Evolutionary conservation across 2,797 vertebrate species (phyloP), one percentile per base, ranked within the genome.

Genomic region (Erpetoichthys calabaricus): DNA sequence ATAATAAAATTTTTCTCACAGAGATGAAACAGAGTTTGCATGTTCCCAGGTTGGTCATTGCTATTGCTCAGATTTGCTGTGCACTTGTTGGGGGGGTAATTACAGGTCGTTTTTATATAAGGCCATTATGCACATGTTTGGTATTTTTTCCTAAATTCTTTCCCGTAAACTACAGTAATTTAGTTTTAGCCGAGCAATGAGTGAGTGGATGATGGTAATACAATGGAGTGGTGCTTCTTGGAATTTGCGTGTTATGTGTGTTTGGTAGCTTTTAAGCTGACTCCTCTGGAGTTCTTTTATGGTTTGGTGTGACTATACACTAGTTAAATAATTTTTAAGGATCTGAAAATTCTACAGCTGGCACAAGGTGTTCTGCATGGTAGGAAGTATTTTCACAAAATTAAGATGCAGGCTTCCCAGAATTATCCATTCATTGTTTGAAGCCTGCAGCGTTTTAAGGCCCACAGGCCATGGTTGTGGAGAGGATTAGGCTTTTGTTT

Each of bases 71-170:
- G 47, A 56, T 53, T 42, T 3, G 42, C 56, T 45, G 45, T 54
- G 9, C n/a, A 45, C n/a, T 45, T 6, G n/a, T 45, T 51, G 45
- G 51, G 8, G 43, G 57, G 8, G 41, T 47, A 41, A 46, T 44
- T 50, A 41, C 4, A 3, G 4, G n/a, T 8, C 3, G 51, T 47
- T 10, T 45, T n/a, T n/a, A n/a, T n/a, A 59, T 51, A 4, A 51
- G 57, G 58, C 45, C 4, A 4, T 57, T 45, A 57, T 51, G 49
- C 55, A 58, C n/a, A 10, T 46, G 44, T 58, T 46, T 59, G 53
- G 57, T 54, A 59, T 58, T 56, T 49, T 44, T 46, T n/a, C 50
- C n/a, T 53, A 57, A 63, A 60, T 51, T 55, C 56, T 63, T 63
- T n/a, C 59, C 58, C 53, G 62, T 57, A 59, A 63, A 44, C 45